Evolutionary conservation across 2,797 vertebrate genomes (phyloP).

Genomic region (Falco cherrug): DNA sequence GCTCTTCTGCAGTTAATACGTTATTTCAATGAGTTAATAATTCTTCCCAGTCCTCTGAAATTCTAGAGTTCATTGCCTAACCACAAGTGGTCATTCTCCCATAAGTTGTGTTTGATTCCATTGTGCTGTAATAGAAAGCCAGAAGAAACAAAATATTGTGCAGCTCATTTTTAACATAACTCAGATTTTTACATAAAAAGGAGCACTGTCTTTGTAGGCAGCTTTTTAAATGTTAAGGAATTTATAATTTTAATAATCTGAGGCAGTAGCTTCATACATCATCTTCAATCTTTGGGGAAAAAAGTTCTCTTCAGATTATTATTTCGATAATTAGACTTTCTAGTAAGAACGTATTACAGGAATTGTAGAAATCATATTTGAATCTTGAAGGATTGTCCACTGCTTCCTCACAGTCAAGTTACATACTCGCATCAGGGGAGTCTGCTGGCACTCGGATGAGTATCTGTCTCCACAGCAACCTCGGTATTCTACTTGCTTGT

Average conservation of each 20-base stretch:
- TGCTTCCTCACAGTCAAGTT: not conserved
- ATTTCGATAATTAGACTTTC: not conserved
- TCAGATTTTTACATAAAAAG: conserved; percentile 64
- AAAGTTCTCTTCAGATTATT: not conserved
- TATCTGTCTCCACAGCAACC: not conserved
- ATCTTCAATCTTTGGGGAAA: not conserved
- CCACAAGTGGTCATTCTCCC: conserved; percentile 81
- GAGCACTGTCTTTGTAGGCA: conserved; percentile 41
- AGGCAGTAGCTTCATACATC: not conserved
- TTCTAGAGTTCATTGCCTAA: conserved; percentile 76
- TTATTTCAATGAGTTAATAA: conserved; percentile 71
- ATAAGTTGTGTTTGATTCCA: conserved; percentile 70
- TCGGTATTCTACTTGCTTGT: not conserved
- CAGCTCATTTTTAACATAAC: conserved; percentile 69
- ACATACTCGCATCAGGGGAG: not conserved
- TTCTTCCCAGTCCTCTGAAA: conserved; percentile 68
- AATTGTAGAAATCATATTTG: not conserved
- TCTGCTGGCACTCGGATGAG: not conserved
- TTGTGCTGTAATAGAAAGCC: conserved; percentile 71
- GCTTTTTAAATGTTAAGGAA: conserved; percentile 10
- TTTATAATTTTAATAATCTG: conserved; percentile 30
- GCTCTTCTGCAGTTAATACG: conserved; percentile 43
- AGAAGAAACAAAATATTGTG: conserved; percentile 60
- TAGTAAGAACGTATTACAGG: not conserved
- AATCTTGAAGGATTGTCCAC: not conserved